A percentile compares a stretch with the other conserved stretches of the same genome.
Evolutionary conservation across 2,888 invertebrate genomes (phyloP).

Genomic region (Corythucha ciliata): DNA sequence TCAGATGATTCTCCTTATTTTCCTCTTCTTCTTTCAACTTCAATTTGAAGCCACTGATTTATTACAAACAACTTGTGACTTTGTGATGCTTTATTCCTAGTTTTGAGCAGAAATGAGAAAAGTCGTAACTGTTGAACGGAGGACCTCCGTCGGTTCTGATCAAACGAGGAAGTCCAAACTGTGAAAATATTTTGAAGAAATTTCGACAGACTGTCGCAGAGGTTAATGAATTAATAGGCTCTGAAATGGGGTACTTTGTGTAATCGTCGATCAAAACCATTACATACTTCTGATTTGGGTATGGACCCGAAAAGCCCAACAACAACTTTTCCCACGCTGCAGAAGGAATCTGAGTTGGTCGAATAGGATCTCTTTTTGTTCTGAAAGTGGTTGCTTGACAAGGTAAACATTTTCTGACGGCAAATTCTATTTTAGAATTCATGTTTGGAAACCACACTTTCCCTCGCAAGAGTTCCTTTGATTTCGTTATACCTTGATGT

Average conservation of each 20-base stretch:
- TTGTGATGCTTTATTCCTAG: not conserved
- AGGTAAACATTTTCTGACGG: not conserved
- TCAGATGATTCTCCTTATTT: no score
- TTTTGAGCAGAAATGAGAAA: not conserved
- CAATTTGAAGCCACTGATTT: conserved; percentile 14
- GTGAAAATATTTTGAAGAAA: not conserved
- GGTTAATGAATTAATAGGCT: not conserved
- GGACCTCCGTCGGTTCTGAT: conserved; percentile 8
- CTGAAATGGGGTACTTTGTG: not conserved
- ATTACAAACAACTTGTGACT: not conserved
- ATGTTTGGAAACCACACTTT: not conserved
- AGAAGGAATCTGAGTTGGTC: not conserved
- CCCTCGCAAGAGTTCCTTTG: not conserved
- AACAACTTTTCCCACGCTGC: not conserved
- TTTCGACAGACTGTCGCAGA: not conserved
- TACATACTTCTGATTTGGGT: conserved; percentile 4
- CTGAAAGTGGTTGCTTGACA: not conserved
- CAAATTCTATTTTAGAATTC: not conserved
- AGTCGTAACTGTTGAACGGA: not conserved
- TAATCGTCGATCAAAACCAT: conserved; percentile 3
- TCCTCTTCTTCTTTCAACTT: no score
- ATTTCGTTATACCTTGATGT: conserved; percentile 1
- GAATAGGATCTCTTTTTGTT: not conserved
- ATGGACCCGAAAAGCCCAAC: conserved; percentile 10
- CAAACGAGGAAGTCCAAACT: not conserved